Evolutionary conservation across 2,888 invertebrate species (phyloP), one percentile per base, ranked within the genome.

Genomic region (Epistrophe eligans): DNA sequence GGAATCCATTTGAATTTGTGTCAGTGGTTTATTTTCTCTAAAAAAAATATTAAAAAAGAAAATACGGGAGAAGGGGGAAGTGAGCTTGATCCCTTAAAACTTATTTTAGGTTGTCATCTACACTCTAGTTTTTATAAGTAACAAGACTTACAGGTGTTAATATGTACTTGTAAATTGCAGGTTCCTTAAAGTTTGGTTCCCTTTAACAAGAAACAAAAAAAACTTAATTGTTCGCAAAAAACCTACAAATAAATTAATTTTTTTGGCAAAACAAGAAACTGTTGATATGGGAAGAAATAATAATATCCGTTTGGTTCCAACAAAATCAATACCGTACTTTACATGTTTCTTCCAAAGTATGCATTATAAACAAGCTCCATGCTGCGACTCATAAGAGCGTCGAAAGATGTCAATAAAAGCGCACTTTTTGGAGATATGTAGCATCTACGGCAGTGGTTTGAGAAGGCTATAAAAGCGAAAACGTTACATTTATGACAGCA

Each of bases 141-240:
- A 24, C 60, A 48, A 60, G 62, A 73, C 83, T 79, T 79, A 83
- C 73, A 67, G 52, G 40, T 57, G 45, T 15, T 15, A 19, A 43
- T 9, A 62, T 55, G 28, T 17, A 35, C 13, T 76, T 15, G 8
- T 8, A n/a, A 52, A 40, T 24, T n/a, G 40, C 40, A 28, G 74
- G 60, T 62, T 79, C 84, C 60, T 67, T 32, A 32, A 57, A 5
- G 77, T 55, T 67, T 48, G 84, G 28, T 77, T 84, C 77, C 77
- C 84, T 77, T 81, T 77, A 50, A 64, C 43, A 73, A 84, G 38
- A 77, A 70, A 55, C 28, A 55, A 13, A 28, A 74, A 67, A 48
- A 40, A 24, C 50, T 67, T 60, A 45, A 45, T 35, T n/a, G 13
- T 45, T 28, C 76, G 58, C 60, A 35, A 77, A 52, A 66, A 52